Conservation (phyloP, 2,797 vertebrate species). For the Graptemys geographica region DNA sequence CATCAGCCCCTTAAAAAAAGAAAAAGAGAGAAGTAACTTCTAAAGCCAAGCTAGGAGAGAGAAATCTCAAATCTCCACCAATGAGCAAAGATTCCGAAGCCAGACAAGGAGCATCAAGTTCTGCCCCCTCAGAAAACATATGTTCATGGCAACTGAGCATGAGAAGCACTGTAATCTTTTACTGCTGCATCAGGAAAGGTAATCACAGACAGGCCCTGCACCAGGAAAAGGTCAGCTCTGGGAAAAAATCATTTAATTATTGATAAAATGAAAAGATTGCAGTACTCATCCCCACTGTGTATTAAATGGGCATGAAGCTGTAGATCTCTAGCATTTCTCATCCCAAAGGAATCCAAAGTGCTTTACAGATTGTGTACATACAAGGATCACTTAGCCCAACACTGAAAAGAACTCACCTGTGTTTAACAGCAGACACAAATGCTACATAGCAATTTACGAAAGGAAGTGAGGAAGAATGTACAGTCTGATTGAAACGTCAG, state of each 20-base stretch:
- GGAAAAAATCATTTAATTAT: constrained; percentile 52
- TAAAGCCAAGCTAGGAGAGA: neutral
- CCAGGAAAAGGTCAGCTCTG: constrained; percentile 27
- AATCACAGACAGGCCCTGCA: neutral
- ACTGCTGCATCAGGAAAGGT: neutral
- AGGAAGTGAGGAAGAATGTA: constrained; percentile 17
- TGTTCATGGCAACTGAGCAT: constrained; percentile 22
- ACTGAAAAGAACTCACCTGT: neutral
- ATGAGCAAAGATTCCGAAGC: neutral
- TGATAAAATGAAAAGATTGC: constrained; percentile 49
- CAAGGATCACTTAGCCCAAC: constrained; percentile 29
- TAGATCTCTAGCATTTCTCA: constrained; percentile 31
- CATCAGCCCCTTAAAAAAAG: constrained; percentile 4
- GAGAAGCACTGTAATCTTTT: constrained; percentile 20
- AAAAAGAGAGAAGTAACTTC: constrained; percentile 17
- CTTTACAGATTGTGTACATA: constrained; percentile 32
- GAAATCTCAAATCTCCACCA: neutral
- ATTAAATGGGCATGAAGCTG: constrained; percentile 3
- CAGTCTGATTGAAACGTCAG: constrained; percentile 16
- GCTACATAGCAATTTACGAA: neutral
- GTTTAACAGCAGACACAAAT: neutral
- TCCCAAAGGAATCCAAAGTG: neutral
- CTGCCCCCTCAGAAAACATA: neutral
- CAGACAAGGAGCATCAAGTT: neutral
- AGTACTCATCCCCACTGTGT: neutral